Percentiles rank a stretch among this genome's conserved stretches.
Evolutionary conservation across 2,888 invertebrate genomes (phyloP).

Genomic region (Scrobipalpa costella): DNA sequence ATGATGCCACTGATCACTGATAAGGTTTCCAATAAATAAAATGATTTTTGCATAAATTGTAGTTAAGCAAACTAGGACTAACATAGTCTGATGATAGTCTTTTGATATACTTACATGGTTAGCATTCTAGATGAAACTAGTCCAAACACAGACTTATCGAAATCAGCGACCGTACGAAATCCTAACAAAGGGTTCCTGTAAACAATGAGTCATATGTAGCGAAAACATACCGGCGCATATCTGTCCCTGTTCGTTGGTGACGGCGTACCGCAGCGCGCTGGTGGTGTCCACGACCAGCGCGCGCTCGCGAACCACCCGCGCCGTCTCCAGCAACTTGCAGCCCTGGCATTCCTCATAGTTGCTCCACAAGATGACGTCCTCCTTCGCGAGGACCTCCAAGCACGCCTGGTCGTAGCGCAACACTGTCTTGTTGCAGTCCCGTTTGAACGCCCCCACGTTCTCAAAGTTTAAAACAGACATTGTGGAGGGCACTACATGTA

Average conservation of each 20-base stretch:
- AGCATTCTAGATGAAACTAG: neutral
- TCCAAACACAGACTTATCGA: neutral
- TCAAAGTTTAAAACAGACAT: constrained; percentile 64
- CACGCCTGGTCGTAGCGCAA: constrained; percentile 72
- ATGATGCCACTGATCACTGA: too few species aligned
- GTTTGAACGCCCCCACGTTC: constrained; percentile 66
- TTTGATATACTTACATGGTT: too few species aligned
- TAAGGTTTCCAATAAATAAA: too few species aligned
- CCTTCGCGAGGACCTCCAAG: constrained; percentile 61
- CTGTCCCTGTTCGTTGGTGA: constrained; percentile 49
- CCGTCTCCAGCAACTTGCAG: constrained; percentile 55
- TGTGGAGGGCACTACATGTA: constrained; percentile 34
- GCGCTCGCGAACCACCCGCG: constrained; percentile 43
- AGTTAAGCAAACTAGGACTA: too few species aligned
- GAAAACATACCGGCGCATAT: constrained; percentile 65
- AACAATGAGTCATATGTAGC: constrained; percentile 13
- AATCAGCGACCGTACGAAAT: neutral
- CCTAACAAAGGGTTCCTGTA: constrained; percentile 27
- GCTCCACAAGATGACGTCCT: constrained; percentile 62
- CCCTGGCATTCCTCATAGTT: constrained; percentile 74
- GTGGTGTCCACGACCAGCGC: constrained; percentile 55
- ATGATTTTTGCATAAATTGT: too few species aligned
- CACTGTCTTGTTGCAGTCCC: constrained; percentile 58
- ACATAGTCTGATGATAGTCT: too few species aligned
- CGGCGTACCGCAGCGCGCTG: constrained; percentile 61